Percentiles rank a stretch among this genome's conserved stretches.
Conservation (phyloP, 2,888 invertebrate species). For the Ashinkailepas kermadecensis region DNA sequence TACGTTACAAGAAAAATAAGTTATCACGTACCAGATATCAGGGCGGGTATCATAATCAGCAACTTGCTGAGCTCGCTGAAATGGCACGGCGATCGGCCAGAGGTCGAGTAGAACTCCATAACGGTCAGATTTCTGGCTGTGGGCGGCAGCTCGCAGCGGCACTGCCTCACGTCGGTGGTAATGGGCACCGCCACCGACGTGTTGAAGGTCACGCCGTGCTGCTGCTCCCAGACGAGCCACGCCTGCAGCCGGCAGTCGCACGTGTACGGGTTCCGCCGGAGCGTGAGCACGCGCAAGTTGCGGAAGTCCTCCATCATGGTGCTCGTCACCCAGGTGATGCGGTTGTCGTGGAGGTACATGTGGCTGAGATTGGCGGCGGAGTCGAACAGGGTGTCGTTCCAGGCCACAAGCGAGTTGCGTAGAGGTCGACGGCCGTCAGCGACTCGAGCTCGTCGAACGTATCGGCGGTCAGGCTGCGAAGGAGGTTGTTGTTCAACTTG, state of each 20-base stretch:
- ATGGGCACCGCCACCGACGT: background rate
- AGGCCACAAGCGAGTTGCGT: background rate
- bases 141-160: background rate
- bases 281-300: background rate
- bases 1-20: no score
- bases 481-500: background rate
- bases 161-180: background rate
- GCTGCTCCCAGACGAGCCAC: background rate
- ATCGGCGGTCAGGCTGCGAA: background rate
- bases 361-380: background rate
- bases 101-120: background rate
- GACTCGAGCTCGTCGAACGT: background rate
- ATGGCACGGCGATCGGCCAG: background rate
- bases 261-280: background rate
- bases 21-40: background rate
- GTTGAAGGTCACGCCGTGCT: background rate
- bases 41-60: background rate
- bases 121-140: background rate
- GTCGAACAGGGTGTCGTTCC: background rate
- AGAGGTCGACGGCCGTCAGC: background rate
- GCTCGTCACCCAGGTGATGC: background rate
- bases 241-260: background rate
- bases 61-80: background rate
- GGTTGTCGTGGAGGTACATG: background rate
- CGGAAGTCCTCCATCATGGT: background rate